Percentiles rank a stretch among this genome's conserved stretches.
phyloP scores from a whole-genome alignment of 1,140 invertebrate species.

The Bilobella aurantiaca region DNA sequence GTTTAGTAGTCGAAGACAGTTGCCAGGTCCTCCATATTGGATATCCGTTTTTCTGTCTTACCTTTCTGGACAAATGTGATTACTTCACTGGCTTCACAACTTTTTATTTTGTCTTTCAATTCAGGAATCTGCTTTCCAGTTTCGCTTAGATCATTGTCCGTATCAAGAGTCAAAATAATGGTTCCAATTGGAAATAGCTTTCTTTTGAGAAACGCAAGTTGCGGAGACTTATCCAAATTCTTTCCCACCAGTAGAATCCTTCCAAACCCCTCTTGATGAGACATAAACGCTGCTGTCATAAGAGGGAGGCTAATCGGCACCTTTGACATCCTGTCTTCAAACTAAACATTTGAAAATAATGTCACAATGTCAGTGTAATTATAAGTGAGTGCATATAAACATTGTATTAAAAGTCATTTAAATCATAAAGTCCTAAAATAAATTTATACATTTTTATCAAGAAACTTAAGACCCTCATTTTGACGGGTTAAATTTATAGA shows the following conservation, averaged over 20 bases:
- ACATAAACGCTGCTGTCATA: slow-evolving; percentile 46
- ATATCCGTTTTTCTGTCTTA: not conserved
- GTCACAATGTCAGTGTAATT: too few species aligned
- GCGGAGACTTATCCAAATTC: not conserved
- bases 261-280: not conserved
- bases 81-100: not conserved
- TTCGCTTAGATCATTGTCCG: not conserved
- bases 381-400: not conserved
- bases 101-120: not conserved
- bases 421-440: not conserved
- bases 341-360: slow-evolving; percentile 52
- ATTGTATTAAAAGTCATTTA: not conserved
- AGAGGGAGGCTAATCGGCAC: slow-evolving; percentile 61
- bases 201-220: not conserved
- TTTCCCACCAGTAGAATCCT: not conserved
- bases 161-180: not conserved
- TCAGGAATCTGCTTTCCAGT: not conserved
- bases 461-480: too few species aligned
- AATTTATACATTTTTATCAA: too few species aligned
- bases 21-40: not conserved
- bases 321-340: slow-evolving; percentile 48
- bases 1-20: not conserved
- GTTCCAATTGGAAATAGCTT: not conserved
- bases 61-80: not conserved
- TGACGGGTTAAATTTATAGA: too few species aligned